These are phyloP conservation scores for Anabas testudineus DNA, from an alignment of 2,797 vertebrate genomes.

Conservation along the genomic window DNA sequence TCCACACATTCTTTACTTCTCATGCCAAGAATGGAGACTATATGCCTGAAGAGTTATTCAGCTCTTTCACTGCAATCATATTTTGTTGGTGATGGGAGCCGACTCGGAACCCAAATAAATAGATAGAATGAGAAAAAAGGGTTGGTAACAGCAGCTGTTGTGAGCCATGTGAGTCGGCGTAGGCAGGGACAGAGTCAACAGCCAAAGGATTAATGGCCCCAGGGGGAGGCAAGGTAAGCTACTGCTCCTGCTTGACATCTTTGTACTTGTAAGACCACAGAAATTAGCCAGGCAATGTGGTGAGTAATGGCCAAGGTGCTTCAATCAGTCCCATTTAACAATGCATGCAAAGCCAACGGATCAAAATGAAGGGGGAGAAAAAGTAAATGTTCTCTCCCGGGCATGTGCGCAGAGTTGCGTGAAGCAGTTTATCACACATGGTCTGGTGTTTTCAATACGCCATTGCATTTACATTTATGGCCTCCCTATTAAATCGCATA, in stretches of 20 bases:
- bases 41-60: slow-evolving; percentile 48
- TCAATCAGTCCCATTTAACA: slow-evolving; percentile 87
- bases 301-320: slow-evolving; percentile 83
- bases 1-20: slow-evolving; percentile 39
- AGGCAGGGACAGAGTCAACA: slow-evolving; percentile 80
- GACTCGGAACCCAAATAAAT: slow-evolving; percentile 77
- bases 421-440: slow-evolving; percentile 63
- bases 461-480: slow-evolving; percentile 33
- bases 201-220: slow-evolving; percentile 87
- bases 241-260: slow-evolving; percentile 86
- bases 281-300: slow-evolving; percentile 86
- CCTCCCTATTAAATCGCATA: slow-evolving; percentile 20
- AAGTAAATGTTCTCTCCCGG: slow-evolving; percentile 68
- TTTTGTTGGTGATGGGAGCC: slow-evolving; percentile 73
- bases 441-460: slow-evolving; percentile 35
- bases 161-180: slow-evolving; percentile 75
- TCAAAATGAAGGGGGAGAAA: slow-evolving; percentile 50
- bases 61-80: slow-evolving; percentile 64
- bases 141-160: slow-evolving; percentile 76
- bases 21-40: slow-evolving; percentile 25
- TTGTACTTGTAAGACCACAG: slow-evolving; percentile 88
- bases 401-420: slow-evolving; percentile 58
- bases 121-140: slow-evolving; percentile 55
- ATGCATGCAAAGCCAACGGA: slow-evolving; percentile 81
- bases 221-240: slow-evolving; percentile 85